Conservation (phyloP, 2,797 vertebrate genomes). For the Jordanella pulchra region DNA sequence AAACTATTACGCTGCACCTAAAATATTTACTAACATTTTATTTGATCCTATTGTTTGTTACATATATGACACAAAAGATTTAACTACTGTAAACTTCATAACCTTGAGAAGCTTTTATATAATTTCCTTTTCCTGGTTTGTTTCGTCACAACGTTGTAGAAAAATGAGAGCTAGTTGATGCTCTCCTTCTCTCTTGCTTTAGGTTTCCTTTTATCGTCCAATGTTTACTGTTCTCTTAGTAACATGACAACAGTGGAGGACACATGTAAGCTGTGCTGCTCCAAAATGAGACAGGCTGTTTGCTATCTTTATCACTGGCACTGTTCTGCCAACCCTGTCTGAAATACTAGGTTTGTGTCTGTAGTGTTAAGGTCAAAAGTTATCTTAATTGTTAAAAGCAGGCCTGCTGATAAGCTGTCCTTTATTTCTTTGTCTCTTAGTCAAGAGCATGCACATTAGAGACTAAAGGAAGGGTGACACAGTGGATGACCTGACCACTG, state of each 20-base stretch:
- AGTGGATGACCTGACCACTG: background rate
- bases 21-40: too few relatives aligned
- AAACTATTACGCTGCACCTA: too few relatives aligned
- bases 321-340: constrained; percentile 1
- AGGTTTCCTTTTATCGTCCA: constrained; percentile 5
- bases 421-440: background rate
- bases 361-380: constrained; percentile 1
- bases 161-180: too few relatives aligned
- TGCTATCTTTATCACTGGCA: background rate
- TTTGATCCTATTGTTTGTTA: too few relatives aligned
- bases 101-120: too few relatives aligned
- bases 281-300: background rate
- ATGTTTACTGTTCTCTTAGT: constrained; percentile 18
- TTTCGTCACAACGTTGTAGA: too few relatives aligned
- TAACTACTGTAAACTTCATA: too few relatives aligned
- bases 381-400: background rate
- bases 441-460: background rate
- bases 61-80: too few relatives aligned
- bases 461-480: background rate
- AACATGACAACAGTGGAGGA: constrained; percentile 15
- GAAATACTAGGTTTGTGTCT: constrained; percentile 1
- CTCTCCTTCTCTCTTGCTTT: background rate
- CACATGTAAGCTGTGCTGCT: constrained; percentile 8
- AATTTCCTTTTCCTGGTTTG: too few relatives aligned
- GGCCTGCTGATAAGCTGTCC: background rate